Conservation (phyloP, 1,140 invertebrate genomes). For the Diploscapter pachys region DNA sequence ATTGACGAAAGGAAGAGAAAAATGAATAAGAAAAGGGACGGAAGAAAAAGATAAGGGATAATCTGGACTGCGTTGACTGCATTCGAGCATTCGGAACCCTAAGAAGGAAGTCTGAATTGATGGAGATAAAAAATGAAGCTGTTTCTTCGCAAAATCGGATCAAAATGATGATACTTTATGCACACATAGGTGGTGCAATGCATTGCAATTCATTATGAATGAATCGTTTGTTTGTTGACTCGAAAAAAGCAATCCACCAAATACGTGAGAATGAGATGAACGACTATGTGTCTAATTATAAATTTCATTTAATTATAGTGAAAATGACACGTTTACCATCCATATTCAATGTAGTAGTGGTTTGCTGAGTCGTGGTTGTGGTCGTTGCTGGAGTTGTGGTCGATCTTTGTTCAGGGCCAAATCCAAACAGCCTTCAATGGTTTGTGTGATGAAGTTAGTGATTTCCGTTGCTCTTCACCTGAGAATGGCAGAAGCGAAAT, state of each 20-base stretch:
- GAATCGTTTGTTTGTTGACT: slow-evolving; percentile 1
- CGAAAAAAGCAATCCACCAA: slow-evolving; percentile 1
- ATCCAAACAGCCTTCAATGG: slow-evolving; percentile 2
- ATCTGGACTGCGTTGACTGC: no score
- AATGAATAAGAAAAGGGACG: no score
- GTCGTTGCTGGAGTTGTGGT: not conserved
- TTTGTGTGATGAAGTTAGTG: slow-evolving; percentile 8
- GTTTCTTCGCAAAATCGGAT: no score
- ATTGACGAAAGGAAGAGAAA: no score
- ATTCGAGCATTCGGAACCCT: no score
- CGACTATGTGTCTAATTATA: not conserved
- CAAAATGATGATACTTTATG: no score
- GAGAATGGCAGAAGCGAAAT: slow-evolving; percentile 45
- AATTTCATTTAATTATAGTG: not conserved
- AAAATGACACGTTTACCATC: slow-evolving; percentile 6
- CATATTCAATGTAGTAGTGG: not conserved
- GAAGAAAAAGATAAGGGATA: no score
- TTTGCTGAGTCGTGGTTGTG: slow-evolving; percentile 9
- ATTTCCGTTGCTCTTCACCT: slow-evolving; percentile 29
- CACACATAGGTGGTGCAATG: slow-evolving; percentile 4
- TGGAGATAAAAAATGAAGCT: no score
- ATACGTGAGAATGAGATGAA: not conserved
- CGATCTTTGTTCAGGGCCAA: slow-evolving; percentile 9
- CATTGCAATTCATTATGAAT: slow-evolving; percentile 2
- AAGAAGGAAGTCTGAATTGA: no score